phyloP scores from a whole-genome alignment of 2,888 invertebrate genomes.

The Drosophila niveifrons region DNA sequence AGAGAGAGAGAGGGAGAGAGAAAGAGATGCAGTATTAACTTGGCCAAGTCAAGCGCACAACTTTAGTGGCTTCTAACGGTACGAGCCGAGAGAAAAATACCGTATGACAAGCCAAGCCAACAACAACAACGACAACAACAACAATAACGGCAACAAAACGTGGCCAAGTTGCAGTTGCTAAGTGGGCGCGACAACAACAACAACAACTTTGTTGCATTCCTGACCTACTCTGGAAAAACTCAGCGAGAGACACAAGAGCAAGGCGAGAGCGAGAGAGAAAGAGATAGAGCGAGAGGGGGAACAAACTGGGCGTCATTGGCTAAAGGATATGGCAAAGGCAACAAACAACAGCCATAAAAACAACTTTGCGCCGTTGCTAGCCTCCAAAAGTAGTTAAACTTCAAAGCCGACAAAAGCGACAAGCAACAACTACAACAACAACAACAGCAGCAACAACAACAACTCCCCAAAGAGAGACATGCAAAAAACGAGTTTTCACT shows the following conservation, averaged over 20 bases:
- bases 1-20: not conserved
- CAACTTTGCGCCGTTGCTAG: slow-evolving; percentile 46
- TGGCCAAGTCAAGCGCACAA: slow-evolving; percentile 54
- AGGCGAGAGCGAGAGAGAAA: not conserved
- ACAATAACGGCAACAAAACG: slow-evolving; percentile 23
- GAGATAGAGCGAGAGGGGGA: slow-evolving; percentile 6
- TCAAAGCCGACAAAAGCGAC: slow-evolving; percentile 59
- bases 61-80: slow-evolving; percentile 71
- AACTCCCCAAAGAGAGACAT: slow-evolving; percentile 31
- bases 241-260: slow-evolving; percentile 57
- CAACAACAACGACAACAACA: slow-evolving; percentile 32
- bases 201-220: slow-evolving; percentile 69
- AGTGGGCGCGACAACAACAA: slow-evolving; percentile 73
- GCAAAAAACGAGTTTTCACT: slow-evolving; percentile 75
- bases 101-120: slow-evolving; percentile 53
- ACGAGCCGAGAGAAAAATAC: slow-evolving; percentile 54
- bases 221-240: slow-evolving; percentile 71
- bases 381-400: slow-evolving; percentile 77
- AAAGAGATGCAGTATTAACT: slow-evolving; percentile 27
- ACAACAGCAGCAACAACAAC: slow-evolving; percentile 33
- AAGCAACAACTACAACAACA: slow-evolving; percentile 29
- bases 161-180: slow-evolving; percentile 67
- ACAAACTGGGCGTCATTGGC: slow-evolving; percentile 59
- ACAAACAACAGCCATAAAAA: slow-evolving; percentile 38
- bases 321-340: slow-evolving; percentile 65